phyloP scores from a whole-genome alignment of 1,140 invertebrate genomes.

The Gyrodactylus bullatarudis region DNA sequence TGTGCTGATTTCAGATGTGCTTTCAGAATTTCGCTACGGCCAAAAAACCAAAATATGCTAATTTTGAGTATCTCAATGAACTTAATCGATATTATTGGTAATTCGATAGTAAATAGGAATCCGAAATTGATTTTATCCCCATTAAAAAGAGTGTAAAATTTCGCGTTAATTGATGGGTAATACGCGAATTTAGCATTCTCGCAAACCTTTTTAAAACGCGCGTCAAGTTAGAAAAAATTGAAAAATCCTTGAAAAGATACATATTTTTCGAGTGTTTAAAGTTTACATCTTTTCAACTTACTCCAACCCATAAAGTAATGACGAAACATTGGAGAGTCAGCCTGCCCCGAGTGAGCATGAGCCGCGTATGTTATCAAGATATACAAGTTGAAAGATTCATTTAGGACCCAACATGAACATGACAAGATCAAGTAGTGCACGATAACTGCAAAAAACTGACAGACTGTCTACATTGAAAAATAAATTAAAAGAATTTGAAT shows the following conservation, averaged over 20 bases:
- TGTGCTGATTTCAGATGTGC: no score
- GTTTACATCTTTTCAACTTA: conserved; percentile 10
- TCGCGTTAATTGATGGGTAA: neutral
- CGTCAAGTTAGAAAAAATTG: no score
- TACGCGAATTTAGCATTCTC: no score
- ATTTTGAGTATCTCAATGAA: no score
- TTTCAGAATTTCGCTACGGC: no score
- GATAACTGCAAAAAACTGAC: conserved; percentile 7
- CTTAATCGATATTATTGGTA: no score
- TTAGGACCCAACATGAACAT: conserved; percentile 24
- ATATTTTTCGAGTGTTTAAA: neutral
- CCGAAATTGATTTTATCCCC: neutral
- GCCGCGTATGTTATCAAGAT: conserved; percentile 21
- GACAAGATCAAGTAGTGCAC: conserved; percentile 23
- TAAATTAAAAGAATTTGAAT: no score
- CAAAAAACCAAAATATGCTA: no score
- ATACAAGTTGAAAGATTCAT: conserved; percentile 21
- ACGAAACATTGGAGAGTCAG: conserved; percentile 14
- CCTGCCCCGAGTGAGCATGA: conserved; percentile 15
- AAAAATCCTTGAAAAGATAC: neutral
- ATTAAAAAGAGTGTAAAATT: neutral
- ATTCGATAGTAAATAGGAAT: neutral
- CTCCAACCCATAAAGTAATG: conserved; percentile 20
- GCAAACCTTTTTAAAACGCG: no score
- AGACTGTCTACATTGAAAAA: neutral